phyloP scores from a whole-genome alignment of 2,797 vertebrate species.

The Leuciscus waleckii region DNA sequence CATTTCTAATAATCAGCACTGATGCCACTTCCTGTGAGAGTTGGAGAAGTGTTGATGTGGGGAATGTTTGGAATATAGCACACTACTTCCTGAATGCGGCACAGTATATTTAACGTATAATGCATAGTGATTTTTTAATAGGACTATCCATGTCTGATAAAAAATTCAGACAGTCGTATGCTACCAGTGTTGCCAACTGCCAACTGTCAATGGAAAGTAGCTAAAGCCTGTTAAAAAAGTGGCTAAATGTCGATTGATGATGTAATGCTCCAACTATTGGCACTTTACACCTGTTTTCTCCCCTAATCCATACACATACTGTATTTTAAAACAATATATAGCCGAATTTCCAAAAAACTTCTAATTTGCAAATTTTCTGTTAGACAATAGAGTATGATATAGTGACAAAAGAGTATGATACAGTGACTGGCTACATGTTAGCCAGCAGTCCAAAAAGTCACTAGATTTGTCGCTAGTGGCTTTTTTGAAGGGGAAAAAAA shows the following conservation, averaged over 20 bases:
- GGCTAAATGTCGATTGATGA: not conserved
- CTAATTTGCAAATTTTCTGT: not conserved
- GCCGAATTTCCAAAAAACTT: not conserved
- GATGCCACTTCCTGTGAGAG: conserved; percentile 60
- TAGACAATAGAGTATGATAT: not conserved
- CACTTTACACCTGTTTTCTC: not conserved
- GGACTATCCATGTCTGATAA: not conserved
- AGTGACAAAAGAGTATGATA: too few species aligned
- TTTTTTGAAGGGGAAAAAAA: too few species aligned
- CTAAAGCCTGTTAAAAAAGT: too few species aligned
- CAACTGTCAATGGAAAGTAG: not conserved
- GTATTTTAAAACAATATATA: not conserved
- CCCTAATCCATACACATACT: not conserved
- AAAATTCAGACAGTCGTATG: not conserved
- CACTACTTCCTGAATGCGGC: not conserved
- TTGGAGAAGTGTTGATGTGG: conserved; percentile 53
- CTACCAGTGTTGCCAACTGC: not conserved
- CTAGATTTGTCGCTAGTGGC: not conserved
- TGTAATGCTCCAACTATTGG: accelerated
- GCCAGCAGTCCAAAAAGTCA: not conserved
- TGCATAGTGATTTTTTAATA: not conserved
- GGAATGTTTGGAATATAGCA: not conserved
- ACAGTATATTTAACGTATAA: not conserved
- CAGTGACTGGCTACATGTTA: not conserved
- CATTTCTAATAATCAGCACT: conserved; percentile 62